Evolutionary conservation across 1,140 invertebrate genomes (phyloP).

Genomic region (Notospermus geniculatus): DNA sequence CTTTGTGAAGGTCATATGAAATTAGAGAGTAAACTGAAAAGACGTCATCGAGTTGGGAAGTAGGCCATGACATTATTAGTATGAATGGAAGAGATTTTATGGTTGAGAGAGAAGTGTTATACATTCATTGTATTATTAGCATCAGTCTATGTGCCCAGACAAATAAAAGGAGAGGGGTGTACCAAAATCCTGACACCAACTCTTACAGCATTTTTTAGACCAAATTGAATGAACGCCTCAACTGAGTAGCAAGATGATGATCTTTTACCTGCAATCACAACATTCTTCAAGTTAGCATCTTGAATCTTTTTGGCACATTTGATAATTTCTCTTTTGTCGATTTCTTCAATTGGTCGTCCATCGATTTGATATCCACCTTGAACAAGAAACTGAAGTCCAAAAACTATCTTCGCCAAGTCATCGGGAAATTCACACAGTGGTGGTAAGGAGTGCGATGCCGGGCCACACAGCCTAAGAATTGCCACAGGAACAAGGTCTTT

Average conservation of each 20-base stretch:
- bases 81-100: no score
- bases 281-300: constrained; percentile 27
- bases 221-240: background rate
- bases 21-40: no score
- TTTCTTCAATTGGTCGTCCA: constrained; percentile 32
- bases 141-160: no score
- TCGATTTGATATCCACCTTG: constrained; percentile 45
- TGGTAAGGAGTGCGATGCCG: constrained; percentile 34
- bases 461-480: constrained; percentile 45
- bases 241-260: background rate
- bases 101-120: no score
- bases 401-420: constrained; percentile 25
- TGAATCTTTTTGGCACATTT: constrained; percentile 24
- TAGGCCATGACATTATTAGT: no score
- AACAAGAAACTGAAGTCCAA: constrained; percentile 30
- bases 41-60: no score
- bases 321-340: constrained; percentile 33
- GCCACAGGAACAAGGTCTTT: constrained; percentile 37
- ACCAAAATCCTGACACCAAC: no score
- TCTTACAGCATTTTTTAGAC: background rate
- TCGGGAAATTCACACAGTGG: constrained; percentile 44
- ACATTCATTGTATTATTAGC: no score
- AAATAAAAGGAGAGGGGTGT: no score
- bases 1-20: no score
- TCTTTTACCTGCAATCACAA: constrained; percentile 35